Percentiles rank a stretch among this genome's conserved stretches.
phyloP scores from a whole-genome alignment of 1,140 invertebrate genomes.

The Tigriopus japonicus region DNA sequence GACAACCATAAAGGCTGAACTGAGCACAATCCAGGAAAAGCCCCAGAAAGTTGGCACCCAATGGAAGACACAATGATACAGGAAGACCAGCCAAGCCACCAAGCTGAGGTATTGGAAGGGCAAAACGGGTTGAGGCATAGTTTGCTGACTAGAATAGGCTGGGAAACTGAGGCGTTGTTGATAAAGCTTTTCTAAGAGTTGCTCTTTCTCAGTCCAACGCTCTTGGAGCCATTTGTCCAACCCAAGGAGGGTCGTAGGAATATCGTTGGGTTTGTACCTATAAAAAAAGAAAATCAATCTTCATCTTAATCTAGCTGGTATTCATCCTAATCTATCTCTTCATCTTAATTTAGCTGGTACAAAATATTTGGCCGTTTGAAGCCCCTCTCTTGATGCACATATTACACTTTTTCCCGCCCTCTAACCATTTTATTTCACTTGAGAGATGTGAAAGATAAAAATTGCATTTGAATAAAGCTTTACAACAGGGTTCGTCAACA shows the following conservation, averaged over 20 bases:
- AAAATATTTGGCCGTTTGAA: too few species aligned
- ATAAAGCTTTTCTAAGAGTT: constrained; percentile 35
- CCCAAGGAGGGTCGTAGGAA: constrained; percentile 36
- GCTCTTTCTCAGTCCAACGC: constrained; percentile 51
- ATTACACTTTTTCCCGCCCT: too few species aligned
- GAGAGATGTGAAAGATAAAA: too few species aligned
- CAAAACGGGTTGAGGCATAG: not conserved
- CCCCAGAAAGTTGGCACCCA: not conserved
- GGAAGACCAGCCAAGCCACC: not conserved
- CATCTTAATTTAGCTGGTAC: too few species aligned
- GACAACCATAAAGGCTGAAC: not conserved
- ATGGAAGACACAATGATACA: not conserved
- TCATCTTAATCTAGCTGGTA: too few species aligned
- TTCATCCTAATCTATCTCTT: too few species aligned
- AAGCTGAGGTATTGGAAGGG: constrained; percentile 2
- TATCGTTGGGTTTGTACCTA: not conserved
- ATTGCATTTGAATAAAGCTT: too few species aligned
- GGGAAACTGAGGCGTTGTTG: constrained; percentile 14
- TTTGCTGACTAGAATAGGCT: not conserved
- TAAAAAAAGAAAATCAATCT: too few species aligned
- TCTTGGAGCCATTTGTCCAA: constrained; percentile 44
- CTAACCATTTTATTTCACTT: too few species aligned
- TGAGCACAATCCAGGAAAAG: not conserved
- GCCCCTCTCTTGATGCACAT: too few species aligned
- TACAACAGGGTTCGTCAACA: too few species aligned